Conservation (phyloP, 2,888 invertebrate species). For the Rhyacophila evoluta region DNA sequence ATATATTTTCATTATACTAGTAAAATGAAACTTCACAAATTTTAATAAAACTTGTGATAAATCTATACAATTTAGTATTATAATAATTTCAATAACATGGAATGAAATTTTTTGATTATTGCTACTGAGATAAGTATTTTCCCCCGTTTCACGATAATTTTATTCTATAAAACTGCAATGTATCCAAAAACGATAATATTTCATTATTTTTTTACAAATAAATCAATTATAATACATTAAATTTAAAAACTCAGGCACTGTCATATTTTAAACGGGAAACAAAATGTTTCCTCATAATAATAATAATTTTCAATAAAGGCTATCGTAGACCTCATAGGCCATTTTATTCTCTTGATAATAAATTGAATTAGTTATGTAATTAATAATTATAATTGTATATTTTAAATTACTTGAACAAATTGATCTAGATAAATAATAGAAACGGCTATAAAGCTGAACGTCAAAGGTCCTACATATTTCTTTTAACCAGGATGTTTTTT, state of each 20-base stretch:
- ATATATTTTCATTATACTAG: no score
- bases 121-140: neutral
- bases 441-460: slow-evolving; percentile 11
- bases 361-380: slow-evolving; percentile 15
- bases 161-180: neutral
- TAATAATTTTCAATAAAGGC: slow-evolving; percentile 15
- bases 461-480: slow-evolving; percentile 31
- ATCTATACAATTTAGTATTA: no score
- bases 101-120: no score
- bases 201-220: neutral
- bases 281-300: neutral
- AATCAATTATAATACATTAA: neutral
- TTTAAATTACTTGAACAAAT: slow-evolving; percentile 23
- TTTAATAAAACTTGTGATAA: no score
- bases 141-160: neutral
- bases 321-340: slow-evolving; percentile 27
- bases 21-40: no score
- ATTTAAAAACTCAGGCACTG: slow-evolving; percentile 33
- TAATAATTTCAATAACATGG: no score
- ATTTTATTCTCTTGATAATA: neutral
- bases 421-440: slow-evolving; percentile 17
- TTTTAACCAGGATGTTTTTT: slow-evolving; percentile 21
- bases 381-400: neutral
- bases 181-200: neutral
- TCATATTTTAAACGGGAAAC: neutral